Conservation (phyloP, 2,797 vertebrate species). For the Anisognathus igniventris region DNA sequence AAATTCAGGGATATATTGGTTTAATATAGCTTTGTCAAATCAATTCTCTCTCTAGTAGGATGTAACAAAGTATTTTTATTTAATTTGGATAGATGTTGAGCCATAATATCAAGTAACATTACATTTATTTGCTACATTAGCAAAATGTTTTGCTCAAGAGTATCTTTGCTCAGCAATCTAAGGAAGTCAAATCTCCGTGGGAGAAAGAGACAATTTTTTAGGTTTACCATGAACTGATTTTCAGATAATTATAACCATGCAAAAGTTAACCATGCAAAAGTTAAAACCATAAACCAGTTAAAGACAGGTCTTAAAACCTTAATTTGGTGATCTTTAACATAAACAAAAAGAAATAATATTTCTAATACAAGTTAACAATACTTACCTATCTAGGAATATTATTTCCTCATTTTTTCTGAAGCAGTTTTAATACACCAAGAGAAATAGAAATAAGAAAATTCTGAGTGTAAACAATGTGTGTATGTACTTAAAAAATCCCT, state of each 20-base stretch:
- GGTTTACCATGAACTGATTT: not conserved
- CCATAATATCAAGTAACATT: not conserved
- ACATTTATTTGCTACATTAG: not conserved
- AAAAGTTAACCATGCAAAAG: not conserved
- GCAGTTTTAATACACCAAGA: not conserved
- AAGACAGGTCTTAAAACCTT: not conserved
- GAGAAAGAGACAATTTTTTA: not conserved
- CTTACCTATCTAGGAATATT: not conserved
- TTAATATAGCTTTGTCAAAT: conserved; percentile 39
- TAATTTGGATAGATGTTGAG: conserved; percentile 43
- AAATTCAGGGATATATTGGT: not conserved
- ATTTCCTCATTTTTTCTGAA: not conserved
- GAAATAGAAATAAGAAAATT: not conserved
- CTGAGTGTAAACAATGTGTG: not conserved
- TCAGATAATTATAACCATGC: not conserved
- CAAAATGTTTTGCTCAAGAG: not conserved
- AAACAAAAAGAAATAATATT: not conserved
- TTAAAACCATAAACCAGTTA: not conserved
- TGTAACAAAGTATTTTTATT: not conserved
- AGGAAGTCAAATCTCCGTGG: not conserved
- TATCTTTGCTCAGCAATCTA: not conserved
- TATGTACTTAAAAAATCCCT: not conserved
- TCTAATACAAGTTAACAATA: not conserved
- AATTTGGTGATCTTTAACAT: not conserved
- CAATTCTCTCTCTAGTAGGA: conserved; percentile 16